Evolutionary conservation across 2,797 vertebrate species (phyloP).

Genomic region (Rhinogobio ventralis): DNA sequence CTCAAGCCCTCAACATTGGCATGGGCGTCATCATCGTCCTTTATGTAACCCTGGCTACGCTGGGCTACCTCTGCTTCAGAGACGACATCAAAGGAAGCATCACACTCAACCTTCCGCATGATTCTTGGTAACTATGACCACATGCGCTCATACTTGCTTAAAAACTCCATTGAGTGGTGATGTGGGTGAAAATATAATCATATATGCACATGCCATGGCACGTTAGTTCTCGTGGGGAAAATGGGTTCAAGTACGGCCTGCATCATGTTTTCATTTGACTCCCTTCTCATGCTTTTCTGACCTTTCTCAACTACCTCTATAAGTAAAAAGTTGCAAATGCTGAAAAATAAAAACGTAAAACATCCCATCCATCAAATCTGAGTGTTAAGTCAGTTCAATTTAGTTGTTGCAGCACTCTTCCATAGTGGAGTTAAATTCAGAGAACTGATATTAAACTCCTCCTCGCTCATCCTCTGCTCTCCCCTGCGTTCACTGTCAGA

Average conservation of each 20-base stretch:
- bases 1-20: slow-evolving; percentile 82
- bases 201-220: neutral
- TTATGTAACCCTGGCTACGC: slow-evolving; percentile 82
- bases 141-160: neutral
- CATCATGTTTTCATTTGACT: neutral
- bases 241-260: neutral
- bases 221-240: neutral
- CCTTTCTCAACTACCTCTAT: neutral
- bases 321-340: neutral
- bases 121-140: slow-evolving; percentile 74
- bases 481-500: neutral
- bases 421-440: neutral
- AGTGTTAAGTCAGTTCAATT: neutral
- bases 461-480: neutral
- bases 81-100: slow-evolving; percentile 87
- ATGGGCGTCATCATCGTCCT: slow-evolving; percentile 84
- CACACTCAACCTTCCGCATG: slow-evolving; percentile 87
- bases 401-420: neutral
- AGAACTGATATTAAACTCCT: slow-evolving; percentile 8
- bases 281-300: neutral
- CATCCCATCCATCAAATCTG: slow-evolving; percentile 16
- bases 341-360: neutral
- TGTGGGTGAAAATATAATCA: neutral
- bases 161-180: too few relatives aligned
- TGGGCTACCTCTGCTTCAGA: slow-evolving; percentile 86